A percentile compares a stretch with the other conserved stretches of the same genome.
Conservation (phyloP, 2,888 invertebrate genomes). For the Baronia brevicornis region DNA sequence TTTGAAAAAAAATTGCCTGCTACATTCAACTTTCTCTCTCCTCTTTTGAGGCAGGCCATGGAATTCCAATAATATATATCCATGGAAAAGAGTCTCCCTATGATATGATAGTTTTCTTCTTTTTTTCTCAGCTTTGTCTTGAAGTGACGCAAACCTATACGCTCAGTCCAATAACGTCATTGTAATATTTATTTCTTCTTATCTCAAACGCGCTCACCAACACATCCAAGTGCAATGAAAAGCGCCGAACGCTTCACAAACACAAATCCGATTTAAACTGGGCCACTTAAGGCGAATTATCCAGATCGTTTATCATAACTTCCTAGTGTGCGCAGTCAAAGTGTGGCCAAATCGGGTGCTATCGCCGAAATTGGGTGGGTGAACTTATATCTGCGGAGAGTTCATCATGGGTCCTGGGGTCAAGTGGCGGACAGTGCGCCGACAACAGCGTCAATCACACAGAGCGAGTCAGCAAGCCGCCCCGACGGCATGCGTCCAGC, state of each 20-base stretch:
- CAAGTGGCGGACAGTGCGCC: slow-evolving; percentile 50
- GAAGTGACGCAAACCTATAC: no score
- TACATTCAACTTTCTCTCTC: no score
- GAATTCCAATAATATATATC: no score
- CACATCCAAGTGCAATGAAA: background rate
- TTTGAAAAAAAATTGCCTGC: no score
- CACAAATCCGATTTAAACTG: slow-evolving; percentile 7
- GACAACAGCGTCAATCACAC: slow-evolving; percentile 30
- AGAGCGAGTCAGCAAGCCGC: slow-evolving; percentile 44
- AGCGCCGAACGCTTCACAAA: slow-evolving; percentile 1
- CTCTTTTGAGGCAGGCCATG: no score
- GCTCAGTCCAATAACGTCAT: no score
- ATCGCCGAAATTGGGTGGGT: slow-evolving; percentile 69
- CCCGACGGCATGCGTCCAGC: slow-evolving; percentile 50
- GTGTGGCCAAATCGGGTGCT: slow-evolving; percentile 44
- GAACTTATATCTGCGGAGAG: slow-evolving; percentile 63
- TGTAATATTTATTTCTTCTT: slow-evolving; percentile 26
- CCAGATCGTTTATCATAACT: slow-evolving; percentile 29
- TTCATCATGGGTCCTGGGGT: slow-evolving; percentile 61
- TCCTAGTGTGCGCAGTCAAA: slow-evolving; percentile 41
- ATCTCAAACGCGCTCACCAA: slow-evolving; percentile 8
- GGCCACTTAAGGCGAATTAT: slow-evolving; percentile 19
- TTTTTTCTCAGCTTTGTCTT: no score
- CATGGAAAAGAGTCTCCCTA: no score
- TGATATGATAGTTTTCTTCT: no score